Evolutionary conservation across 2,888 invertebrate species (phyloP).

Genomic region (Drosophila kambysellisi): DNA sequence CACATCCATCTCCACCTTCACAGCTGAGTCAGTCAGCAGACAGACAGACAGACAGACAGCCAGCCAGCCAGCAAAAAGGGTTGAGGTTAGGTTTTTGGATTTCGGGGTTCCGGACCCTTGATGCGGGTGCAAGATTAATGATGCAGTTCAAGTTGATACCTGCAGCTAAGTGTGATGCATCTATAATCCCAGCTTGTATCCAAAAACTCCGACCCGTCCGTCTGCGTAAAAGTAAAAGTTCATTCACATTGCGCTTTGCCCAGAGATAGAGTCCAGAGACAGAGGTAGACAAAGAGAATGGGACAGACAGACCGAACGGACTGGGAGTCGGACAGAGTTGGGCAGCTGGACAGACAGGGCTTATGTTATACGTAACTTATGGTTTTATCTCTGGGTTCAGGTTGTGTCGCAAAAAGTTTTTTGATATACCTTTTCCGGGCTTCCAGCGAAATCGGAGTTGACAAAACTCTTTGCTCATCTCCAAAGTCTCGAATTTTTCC

Average conservation of each 20-base stretch:
- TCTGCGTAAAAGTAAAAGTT: conserved; percentile 72
- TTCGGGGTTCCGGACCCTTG: conserved; percentile 3
- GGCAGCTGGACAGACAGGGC: conserved; percentile 12
- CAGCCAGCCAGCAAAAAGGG: conserved; percentile 21
- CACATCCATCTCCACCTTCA: conserved; percentile 1
- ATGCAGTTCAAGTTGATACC: conserved; percentile 56
- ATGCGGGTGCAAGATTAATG: conserved; percentile 64
- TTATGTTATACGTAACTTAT: conserved; percentile 52
- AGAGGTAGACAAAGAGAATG: conserved; percentile 9
- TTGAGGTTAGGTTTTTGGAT: conserved; percentile 18
- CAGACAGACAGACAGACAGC: no score
- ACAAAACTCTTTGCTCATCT: conserved; percentile 41
- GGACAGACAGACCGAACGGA: background rate
- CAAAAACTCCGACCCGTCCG: conserved; percentile 1
- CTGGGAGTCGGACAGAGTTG: background rate
- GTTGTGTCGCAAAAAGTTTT: conserved; percentile 33
- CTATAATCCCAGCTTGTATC: conserved; percentile 9
- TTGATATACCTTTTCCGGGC: conserved; percentile 41
- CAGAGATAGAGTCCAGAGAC: conserved; percentile 15
- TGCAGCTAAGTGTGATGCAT: conserved; percentile 50
- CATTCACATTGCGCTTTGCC: conserved; percentile 63
- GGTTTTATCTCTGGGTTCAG: conserved; percentile 43
- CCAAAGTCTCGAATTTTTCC: background rate
- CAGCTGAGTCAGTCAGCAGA: conserved; percentile 56
- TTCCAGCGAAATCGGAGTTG: conserved; percentile 52